Conservation (phyloP, 2,888 invertebrate species). For the Aphidoletes aphidimyza region DNA sequence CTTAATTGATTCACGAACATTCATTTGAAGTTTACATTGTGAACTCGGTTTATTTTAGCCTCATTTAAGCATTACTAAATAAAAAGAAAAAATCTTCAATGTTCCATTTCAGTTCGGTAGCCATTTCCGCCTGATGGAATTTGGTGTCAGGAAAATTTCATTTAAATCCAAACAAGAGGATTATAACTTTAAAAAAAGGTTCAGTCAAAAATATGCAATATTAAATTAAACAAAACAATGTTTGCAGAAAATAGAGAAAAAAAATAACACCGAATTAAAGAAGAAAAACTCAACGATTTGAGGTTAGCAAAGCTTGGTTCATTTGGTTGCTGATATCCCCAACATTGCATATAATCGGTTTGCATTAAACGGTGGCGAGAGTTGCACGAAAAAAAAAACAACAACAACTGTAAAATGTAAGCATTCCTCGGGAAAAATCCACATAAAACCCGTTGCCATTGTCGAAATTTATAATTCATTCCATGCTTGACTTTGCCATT, state of each 20-base stretch:
- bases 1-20: too few species aligned
- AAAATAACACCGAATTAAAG: neutral
- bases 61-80: too few species aligned
- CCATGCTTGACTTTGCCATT: neutral
- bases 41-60: too few species aligned
- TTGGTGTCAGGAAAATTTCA: too few species aligned
- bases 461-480: constrained; percentile 35
- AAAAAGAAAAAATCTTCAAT: too few species aligned
- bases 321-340: neutral
- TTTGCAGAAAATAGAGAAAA: neutral
- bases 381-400: neutral
- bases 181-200: neutral
- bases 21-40: too few species aligned
- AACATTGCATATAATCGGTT: constrained; percentile 1
- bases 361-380: neutral
- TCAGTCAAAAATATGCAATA: neutral
- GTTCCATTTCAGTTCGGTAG: too few species aligned
- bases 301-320: neutral
- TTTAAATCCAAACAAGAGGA: neutral
- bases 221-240: constrained; percentile 30
- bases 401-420: neutral
- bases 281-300: neutral
- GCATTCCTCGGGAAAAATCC: neutral
- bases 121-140: too few species aligned
- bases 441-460: neutral